These are phyloP conservation scores for Oncorhynchus nerka DNA, from an alignment of 2,113 vertebrate genomes.

Conservation along the genomic window DNA sequence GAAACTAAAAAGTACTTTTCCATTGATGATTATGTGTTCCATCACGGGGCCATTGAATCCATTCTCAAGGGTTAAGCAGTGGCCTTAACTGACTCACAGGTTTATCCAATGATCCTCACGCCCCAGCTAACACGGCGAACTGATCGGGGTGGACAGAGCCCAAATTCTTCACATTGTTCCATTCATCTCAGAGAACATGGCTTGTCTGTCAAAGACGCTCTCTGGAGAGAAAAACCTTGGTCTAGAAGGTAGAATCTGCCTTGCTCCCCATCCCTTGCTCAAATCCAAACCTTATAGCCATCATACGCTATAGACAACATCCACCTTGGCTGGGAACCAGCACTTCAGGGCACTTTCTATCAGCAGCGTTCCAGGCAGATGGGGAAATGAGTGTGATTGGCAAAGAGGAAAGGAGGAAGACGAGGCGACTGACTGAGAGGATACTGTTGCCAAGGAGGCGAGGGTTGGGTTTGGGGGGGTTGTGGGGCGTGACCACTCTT, in stretches of 20 bases:
- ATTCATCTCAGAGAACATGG: constrained; percentile 28
- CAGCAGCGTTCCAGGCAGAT: constrained; percentile 59
- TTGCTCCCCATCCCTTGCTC: background rate
- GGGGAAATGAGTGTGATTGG: constrained; percentile 57
- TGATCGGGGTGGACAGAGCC: constrained; percentile 31
- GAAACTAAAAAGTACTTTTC: no score
- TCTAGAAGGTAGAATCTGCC: constrained; percentile 7
- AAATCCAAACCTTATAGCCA: constrained; percentile 11
- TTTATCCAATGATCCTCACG: background rate
- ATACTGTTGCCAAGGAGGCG: background rate
- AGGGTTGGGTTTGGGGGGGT: constrained; percentile 12
- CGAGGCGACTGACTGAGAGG: constrained; percentile 22
- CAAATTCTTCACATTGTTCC: constrained; percentile 46
- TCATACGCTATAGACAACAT: constrained; percentile 26
- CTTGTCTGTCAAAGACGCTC: background rate
- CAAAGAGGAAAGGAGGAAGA: constrained; percentile 44
- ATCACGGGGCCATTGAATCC: no score
- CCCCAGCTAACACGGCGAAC: constrained; percentile 3
- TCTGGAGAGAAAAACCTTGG: background rate
- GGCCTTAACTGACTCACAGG: no score
- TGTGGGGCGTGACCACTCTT: constrained; percentile 46
- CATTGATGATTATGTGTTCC: no score
- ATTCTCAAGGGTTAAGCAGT: background rate
- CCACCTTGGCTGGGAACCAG: constrained; percentile 40
- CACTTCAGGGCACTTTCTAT: constrained; percentile 62